A percentile compares a stretch with the other conserved stretches of the same genome.
Conservation (phyloP, 2,113 vertebrate genomes). For the Hylia prasina region DNA sequence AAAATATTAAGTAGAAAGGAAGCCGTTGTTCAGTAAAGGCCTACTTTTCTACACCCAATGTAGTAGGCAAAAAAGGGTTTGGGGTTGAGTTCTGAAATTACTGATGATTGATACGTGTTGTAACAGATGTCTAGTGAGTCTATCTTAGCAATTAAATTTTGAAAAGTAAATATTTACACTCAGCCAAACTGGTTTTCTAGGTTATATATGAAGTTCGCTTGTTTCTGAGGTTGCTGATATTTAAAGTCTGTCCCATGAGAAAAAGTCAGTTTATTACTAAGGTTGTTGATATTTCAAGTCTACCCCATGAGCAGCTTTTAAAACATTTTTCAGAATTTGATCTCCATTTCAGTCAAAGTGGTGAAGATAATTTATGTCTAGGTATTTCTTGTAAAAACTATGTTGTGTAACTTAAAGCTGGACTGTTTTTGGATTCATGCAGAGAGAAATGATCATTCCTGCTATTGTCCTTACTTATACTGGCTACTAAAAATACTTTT, state of each 20-base stretch:
- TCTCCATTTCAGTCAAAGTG: not conserved
- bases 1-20: not conserved
- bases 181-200: not conserved
- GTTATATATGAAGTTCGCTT: not conserved
- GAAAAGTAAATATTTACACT: not conserved
- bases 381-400: not conserved
- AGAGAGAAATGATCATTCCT: not conserved
- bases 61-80: not conserved
- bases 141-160: not conserved
- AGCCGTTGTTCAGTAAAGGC: not conserved
- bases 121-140: not conserved
- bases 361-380: not conserved
- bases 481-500: not conserved
- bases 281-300: not conserved
- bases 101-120: not conserved
- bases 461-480: not conserved
- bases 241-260: not conserved
- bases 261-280: not conserved
- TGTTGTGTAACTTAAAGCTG: not conserved
- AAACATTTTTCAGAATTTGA: not conserved
- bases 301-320: not conserved
- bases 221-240: not conserved
- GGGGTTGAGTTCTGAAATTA: not conserved
- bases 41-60: not conserved
- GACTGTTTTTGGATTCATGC: not conserved